A percentile compares a stretch with the other conserved stretches of the same genome.
Evolutionary conservation across 2,113 vertebrate genomes (phyloP).

Genomic region (Nothocercus nigrocapillus): DNA sequence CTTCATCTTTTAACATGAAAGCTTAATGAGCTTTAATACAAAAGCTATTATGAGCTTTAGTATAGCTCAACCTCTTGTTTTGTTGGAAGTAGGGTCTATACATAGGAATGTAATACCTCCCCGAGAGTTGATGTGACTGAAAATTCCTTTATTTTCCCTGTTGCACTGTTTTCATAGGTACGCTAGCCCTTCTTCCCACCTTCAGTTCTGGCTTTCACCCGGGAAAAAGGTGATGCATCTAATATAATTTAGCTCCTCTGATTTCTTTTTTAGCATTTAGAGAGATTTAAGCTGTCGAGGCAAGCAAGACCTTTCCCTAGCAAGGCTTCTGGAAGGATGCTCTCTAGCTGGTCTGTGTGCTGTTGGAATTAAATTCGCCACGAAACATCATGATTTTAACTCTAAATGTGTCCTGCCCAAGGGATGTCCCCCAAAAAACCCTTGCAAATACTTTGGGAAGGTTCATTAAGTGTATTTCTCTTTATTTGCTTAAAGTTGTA

Average conservation of each 20-base stretch:
- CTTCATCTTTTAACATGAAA: background rate
- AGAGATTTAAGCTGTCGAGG: background rate
- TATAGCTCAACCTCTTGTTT: background rate
- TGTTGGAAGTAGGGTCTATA: accelerated
- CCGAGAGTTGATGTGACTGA: background rate
- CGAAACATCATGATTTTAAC: background rate
- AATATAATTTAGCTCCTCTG: background rate
- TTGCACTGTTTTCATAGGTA: background rate
- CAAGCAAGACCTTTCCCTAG: background rate
- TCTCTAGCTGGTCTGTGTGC: background rate
- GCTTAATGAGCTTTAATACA: too few species aligned
- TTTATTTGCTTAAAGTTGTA: background rate
- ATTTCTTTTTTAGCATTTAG: background rate
- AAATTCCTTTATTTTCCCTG: background rate
- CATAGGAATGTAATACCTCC: background rate
- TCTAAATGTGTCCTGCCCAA: background rate
- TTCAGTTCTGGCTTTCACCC: background rate
- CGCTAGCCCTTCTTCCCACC: background rate
- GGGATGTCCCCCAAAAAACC: background rate
- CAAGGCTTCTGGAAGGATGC: background rate
- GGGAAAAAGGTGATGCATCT: background rate
- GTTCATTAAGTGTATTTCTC: background rate
- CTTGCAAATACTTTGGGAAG: background rate
- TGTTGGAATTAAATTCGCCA: background rate
- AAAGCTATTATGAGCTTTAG: too few species aligned